Conservation (phyloP, 2,888 invertebrate species). For the Dioctria linearis region DNA sequence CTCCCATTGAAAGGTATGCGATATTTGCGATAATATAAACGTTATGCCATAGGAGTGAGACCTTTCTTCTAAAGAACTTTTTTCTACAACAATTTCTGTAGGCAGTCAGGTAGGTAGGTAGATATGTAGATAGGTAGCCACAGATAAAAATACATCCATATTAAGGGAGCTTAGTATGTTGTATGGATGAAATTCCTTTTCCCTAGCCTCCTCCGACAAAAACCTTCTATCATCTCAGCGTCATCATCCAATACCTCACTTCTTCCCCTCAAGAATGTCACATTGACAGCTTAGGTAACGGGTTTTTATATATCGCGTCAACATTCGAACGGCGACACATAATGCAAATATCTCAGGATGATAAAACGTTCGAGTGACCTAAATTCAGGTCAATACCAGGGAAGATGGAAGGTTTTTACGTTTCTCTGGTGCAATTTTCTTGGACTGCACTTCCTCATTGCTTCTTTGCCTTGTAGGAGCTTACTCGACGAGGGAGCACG, state of each 20-base stretch:
- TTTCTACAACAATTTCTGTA: background rate
- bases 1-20: slow-evolving; percentile 40
- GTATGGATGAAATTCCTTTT: no score
- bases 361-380: slow-evolving; percentile 65
- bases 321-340: slow-evolving; percentile 44
- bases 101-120: no score
- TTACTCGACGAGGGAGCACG: background rate
- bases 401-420: slow-evolving; percentile 42
- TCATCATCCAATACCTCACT: background rate
- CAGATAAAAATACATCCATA: slow-evolving; percentile 1
- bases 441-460: slow-evolving; percentile 50
- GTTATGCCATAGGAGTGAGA: slow-evolving; percentile 16
- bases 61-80: slow-evolving; percentile 49
- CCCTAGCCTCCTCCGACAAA: background rate
- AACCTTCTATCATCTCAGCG: background rate
- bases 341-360: slow-evolving; percentile 55
- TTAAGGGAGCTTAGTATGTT: no score
- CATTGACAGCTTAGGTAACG: slow-evolving; percentile 46
- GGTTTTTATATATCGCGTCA: slow-evolving; percentile 20
- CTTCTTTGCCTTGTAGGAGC: slow-evolving; percentile 27
- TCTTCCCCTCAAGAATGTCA: slow-evolving; percentile 45
- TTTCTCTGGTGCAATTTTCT: slow-evolving; percentile 41
- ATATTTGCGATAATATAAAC: slow-evolving; percentile 32
- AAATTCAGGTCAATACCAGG: slow-evolving; percentile 66
- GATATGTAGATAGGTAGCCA: no score